These are phyloP conservation scores for Equus quagga DNA, from an alignment of 2,113 vertebrate genomes.

Conservation along the genomic window DNA sequence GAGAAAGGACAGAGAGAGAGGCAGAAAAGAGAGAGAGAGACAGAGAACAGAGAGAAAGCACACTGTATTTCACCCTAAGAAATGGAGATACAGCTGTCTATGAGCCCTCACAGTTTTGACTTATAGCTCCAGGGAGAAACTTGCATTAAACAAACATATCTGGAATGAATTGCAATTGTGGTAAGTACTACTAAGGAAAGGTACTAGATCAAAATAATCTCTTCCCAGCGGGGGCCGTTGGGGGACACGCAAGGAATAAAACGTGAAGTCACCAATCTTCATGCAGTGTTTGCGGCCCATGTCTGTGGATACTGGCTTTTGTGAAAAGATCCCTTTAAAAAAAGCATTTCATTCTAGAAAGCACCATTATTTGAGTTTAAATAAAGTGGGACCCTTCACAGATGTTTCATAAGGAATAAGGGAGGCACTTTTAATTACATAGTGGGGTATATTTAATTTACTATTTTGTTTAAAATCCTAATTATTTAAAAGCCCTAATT, in stretches of 20 bases:
- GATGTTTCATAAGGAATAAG: neutral
- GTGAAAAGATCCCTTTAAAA: neutral
- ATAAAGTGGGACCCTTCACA: neutral
- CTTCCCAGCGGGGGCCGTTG: rapidly evolving
- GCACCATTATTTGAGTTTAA: neutral
- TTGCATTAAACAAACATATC: neutral
- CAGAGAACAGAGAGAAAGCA: rapidly evolving
- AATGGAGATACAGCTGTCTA: neutral
- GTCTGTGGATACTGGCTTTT: too few species aligned
- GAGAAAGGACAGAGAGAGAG: neutral
- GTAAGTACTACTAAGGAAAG: neutral
- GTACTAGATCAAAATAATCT: neutral
- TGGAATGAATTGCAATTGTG: neutral
- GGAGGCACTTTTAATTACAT: neutral
- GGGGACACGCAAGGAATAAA: neutral
- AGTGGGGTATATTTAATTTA: neutral
- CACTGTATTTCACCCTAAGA: neutral
- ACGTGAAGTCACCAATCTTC: neutral
- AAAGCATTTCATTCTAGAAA: neutral
- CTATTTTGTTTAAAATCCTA: neutral
- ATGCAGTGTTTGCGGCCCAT: rapidly evolving
- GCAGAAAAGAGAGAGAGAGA: neutral
- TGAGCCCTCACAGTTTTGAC: neutral
- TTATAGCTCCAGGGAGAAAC: neutral
- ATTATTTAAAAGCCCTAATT: too few species aligned